Percentiles rank a stretch among this genome's conserved stretches.
Conservation (phyloP, 1,140 invertebrate species). For the Archivesica marissinica region DNA sequence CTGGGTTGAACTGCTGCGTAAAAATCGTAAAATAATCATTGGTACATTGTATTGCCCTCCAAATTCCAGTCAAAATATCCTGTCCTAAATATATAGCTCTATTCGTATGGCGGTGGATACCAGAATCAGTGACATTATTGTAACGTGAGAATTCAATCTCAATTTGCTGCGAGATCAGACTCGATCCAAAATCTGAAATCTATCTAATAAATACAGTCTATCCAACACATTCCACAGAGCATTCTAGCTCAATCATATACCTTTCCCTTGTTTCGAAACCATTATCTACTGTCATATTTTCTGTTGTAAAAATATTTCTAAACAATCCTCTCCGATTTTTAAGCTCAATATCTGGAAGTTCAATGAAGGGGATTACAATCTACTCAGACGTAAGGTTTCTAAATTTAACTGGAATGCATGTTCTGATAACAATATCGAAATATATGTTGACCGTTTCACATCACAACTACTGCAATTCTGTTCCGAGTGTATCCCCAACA, state of each 20-base stretch:
- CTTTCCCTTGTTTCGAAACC: too few relatives aligned
- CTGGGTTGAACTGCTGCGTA: not conserved
- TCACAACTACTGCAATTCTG: not conserved
- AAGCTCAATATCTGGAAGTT: not conserved
- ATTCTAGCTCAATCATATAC: too few relatives aligned
- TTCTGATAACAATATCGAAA: not conserved
- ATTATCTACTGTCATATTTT: too few relatives aligned
- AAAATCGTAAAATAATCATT: not conserved
- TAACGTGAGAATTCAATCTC: constrained; percentile 5
- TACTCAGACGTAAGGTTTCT: not conserved
- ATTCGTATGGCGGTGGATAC: not conserved
- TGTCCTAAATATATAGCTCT: not conserved
- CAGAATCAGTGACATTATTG: not conserved
- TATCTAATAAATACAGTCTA: not conserved
- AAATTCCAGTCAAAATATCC: not conserved
- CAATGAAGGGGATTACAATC: not conserved
- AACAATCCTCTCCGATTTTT: too few relatives aligned
- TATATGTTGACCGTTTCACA: not conserved
- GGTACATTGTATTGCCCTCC: not conserved
- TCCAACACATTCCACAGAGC: too few relatives aligned
- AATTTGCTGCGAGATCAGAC: not conserved
- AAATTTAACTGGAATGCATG: not conserved
- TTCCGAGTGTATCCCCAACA: not conserved
- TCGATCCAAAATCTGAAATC: not conserved
- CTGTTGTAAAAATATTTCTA: too few relatives aligned